These are phyloP conservation scores for Gymnopithys bicolor DNA, from an alignment of 2,797 vertebrate genomes.

Conservation along the genomic window DNA sequence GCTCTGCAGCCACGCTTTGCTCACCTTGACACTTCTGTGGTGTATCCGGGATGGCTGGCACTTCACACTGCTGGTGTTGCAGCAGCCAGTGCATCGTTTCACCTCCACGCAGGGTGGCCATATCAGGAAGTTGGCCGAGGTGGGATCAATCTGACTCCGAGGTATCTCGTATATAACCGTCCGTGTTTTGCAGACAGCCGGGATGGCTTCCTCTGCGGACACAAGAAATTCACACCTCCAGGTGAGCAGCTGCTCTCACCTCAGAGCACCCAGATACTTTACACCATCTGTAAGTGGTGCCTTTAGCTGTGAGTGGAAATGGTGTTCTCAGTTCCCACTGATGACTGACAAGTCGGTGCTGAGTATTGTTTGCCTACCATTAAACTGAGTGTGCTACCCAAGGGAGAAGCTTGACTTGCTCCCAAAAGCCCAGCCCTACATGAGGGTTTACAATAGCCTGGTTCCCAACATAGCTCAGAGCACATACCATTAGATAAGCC, in stretches of 20 bases:
- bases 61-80: constrained; percentile 92
- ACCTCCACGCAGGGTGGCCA: constrained; percentile 98
- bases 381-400: neutral
- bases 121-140: constrained; percentile 95
- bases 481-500: neutral
- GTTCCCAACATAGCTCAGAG: neutral
- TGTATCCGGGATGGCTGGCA: constrained; percentile 89
- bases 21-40: constrained; percentile 93
- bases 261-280: neutral
- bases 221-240: neutral
- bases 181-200: constrained; percentile 90
- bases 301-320: neutral
- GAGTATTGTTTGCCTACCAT: neutral
- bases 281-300: neutral
- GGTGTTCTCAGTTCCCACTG: neutral
- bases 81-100: constrained; percentile 93
- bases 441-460: neutral
- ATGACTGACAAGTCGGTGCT: neutral
- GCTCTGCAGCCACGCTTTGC: neutral
- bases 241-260: neutral
- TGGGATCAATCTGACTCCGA: constrained; percentile 93
- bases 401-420: neutral
- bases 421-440: neutral
- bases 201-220: constrained; percentile 88
- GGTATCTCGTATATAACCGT: constrained; percentile 95